Evolutionary conservation across 2,797 vertebrate species (phyloP), one percentile per base, ranked within the genome.

Genomic region (Pseudopleuronectes americanus): DNA sequence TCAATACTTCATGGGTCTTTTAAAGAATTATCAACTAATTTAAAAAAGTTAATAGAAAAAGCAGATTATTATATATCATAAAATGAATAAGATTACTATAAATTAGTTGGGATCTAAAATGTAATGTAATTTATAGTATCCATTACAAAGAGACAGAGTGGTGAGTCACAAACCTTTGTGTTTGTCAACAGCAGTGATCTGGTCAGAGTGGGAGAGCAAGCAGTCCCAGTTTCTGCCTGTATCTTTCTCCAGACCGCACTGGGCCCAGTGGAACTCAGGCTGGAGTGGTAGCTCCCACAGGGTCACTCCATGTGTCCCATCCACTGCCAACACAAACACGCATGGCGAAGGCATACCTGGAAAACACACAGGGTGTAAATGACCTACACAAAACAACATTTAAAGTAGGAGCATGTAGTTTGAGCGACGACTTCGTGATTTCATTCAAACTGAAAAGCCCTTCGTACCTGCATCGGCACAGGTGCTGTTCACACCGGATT

Each of bases 301-400:
- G 0, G 70, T 78, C 4, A 81, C 75, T 56, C 97, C 97, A 0
- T 96, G 89, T 0, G 95, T 97, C 56, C 97, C 97, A 0, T 96
- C 96, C 72, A 96, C 90, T 0, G 96, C 96, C 1, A 91, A 24
- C 19, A 96, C 0, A 22, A 96, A 95, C 80, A 94, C 60, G 58
- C 97, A 99, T 0, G 96, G 96, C 1, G 93, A 86, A 0, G 88
- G 71, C 17, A 97, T 90, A 65, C 94, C 97, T 98, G 90, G 4
- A 71, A 71, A 51, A 76, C 33, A 79, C 17, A 78, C 19, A 70
- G 5, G n/a, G 17, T 2, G n/a, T 16, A 22, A 45, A 47, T 57
- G 43, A 77, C 59, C 55, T 31, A 43, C 16, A 72, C 2, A 16
- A 9, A 51, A 59, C 59, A 48, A 26, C 36, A 38, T 38, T 38